Evolutionary conservation across 2,797 vertebrate genomes (phyloP).

Genomic region (Spinus olivaceus): DNA sequence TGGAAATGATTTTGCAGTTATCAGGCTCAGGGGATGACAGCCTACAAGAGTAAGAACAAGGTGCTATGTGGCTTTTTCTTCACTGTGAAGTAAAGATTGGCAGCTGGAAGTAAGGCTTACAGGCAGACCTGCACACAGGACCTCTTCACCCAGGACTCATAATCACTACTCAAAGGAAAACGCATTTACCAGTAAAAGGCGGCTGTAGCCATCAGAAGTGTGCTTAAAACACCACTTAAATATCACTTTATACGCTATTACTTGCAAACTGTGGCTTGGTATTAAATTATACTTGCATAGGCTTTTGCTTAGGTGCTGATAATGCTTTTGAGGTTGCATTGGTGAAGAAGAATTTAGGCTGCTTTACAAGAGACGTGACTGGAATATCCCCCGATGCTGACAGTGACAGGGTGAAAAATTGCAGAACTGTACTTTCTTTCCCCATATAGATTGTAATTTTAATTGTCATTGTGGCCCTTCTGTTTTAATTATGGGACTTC

Average conservation of each 20-base stretch:
- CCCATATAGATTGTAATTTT: conserved; percentile 87
- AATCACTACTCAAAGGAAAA: conserved; percentile 99
- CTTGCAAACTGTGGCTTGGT: conserved; percentile 99
- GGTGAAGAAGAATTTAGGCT: conserved; percentile 85
- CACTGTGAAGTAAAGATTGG: conserved; percentile 95
- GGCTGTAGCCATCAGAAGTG: conserved; percentile 97
- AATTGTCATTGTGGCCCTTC: conserved; percentile 87
- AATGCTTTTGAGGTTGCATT: conserved; percentile 87
- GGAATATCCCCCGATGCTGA: conserved; percentile 76
- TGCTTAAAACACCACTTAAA: conserved; percentile 99
- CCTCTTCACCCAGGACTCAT: conserved; percentile 98
- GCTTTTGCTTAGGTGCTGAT: conserved; percentile 95
- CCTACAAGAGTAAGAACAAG: conserved; percentile 91
- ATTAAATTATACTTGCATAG: conserved; percentile 99
- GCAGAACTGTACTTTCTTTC: conserved; percentile 83
- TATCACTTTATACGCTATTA: conserved; percentile 99
- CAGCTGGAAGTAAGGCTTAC: conserved; percentile 97
- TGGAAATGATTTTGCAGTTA: conserved; percentile 93
- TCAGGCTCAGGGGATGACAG: conserved; percentile 92
- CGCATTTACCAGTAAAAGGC: conserved; percentile 97
- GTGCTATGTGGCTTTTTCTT: conserved; percentile 84
- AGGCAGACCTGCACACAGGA: conserved; percentile 95
- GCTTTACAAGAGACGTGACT: conserved; percentile 85
- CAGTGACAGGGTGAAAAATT: conserved; percentile 87
- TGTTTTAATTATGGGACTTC: conserved; percentile 87